Conservation (phyloP, 1,140 invertebrate species). For the Heliconius congener region DNA sequence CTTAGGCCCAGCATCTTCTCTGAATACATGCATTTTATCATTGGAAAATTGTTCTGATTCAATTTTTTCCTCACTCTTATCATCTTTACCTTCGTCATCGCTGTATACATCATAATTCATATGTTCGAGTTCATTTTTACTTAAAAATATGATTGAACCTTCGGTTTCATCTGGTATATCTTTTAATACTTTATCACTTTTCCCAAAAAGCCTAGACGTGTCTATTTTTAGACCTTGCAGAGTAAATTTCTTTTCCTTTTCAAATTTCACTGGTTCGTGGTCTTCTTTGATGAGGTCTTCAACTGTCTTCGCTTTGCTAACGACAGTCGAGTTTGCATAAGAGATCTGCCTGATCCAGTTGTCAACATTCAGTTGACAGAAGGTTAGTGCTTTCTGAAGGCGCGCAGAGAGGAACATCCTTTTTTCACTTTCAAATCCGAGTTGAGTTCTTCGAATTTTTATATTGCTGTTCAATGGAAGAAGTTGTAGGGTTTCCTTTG, state of each 20-base stretch:
- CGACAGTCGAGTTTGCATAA: conserved; percentile 75
- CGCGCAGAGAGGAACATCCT: conserved; percentile 83
- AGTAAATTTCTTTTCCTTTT: conserved; percentile 80
- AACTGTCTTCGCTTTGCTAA: conserved; percentile 70
- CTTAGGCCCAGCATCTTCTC: conserved; percentile 79
- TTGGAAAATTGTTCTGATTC: conserved; percentile 71
- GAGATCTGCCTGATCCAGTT: conserved; percentile 82
- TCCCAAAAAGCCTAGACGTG: conserved; percentile 76
- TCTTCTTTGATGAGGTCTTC: conserved; percentile 78
- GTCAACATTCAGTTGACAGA: conserved; percentile 83
- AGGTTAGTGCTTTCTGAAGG: conserved; percentile 84
- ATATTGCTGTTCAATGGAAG: conserved; percentile 80
- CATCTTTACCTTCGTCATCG: conserved; percentile 77
- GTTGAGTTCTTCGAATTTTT: conserved; percentile 79
- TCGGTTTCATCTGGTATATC: conserved; percentile 84
- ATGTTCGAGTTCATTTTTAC: conserved; percentile 83
- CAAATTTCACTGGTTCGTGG: conserved; percentile 79
- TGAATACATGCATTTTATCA: conserved; percentile 83
- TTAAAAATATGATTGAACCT: conserved; percentile 84
- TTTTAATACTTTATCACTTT: conserved; percentile 80
- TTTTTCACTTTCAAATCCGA: conserved; percentile 83
- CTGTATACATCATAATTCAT: conserved; percentile 81
- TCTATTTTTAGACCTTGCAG: conserved; percentile 80
- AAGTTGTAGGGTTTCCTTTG: conserved; percentile 71
- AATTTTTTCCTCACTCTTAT: conserved; percentile 66